Evolutionary conservation across 2,888 invertebrate species (phyloP).

Genomic region (Rhaphigaster nebulosa): DNA sequence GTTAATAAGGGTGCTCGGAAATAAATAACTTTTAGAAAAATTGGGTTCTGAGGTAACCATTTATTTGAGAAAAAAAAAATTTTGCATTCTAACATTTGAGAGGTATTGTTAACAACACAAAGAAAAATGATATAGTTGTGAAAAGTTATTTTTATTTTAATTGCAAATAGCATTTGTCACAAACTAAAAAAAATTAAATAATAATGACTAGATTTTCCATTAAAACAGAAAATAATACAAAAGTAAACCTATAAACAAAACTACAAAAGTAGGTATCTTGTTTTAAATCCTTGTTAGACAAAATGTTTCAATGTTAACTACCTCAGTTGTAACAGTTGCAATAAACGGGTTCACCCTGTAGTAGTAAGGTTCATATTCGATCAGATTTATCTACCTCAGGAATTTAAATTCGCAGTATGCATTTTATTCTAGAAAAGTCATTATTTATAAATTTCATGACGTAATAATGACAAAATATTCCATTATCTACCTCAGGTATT

Average conservation of each 20-base stretch:
- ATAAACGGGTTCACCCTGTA: constrained; percentile 50
- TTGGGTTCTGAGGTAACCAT: constrained; percentile 2
- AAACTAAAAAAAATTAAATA: neutral
- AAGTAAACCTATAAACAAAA: neutral
- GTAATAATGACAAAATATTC: constrained; percentile 62
- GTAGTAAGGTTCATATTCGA: constrained; percentile 48
- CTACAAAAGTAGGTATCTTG: neutral
- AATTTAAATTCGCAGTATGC: constrained; percentile 59
- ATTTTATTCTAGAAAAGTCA: constrained; percentile 59
- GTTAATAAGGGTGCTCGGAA: constrained; percentile 54
- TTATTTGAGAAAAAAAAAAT: constrained; percentile 13
- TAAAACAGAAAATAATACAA: neutral
- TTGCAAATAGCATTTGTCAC: neutral
- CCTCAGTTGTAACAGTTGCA: constrained; percentile 44
- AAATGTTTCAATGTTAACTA: constrained; percentile 19
- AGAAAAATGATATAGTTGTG: neutral
- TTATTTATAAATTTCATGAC: constrained; percentile 60
- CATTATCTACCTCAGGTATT: constrained; percentile 64
- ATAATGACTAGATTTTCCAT: neutral
- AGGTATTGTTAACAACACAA: neutral
- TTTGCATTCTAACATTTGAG: neutral
- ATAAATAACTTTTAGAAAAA: constrained; percentile 46
- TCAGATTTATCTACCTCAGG: constrained; percentile 54
- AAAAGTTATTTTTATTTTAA: constrained; percentile 19
- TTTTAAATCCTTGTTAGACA: constrained; percentile 49